Percentiles rank a stretch among this genome's conserved stretches.
phyloP scores from a whole-genome alignment of 2,113 vertebrate species.

The Melanerpes formicivorus region DNA sequence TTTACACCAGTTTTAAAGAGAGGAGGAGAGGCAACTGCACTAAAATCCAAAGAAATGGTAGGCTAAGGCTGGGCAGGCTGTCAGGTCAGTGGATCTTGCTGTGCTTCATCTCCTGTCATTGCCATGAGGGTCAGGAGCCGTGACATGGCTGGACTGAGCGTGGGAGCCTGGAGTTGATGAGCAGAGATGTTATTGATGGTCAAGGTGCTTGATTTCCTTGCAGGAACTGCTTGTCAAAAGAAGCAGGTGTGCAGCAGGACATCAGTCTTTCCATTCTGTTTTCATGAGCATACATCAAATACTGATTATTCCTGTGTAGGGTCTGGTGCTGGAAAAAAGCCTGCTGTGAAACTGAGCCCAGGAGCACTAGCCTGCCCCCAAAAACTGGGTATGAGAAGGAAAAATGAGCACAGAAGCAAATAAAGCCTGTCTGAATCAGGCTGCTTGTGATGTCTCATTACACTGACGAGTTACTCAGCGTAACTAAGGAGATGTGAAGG shows the following conservation, averaged over 20 bases:
- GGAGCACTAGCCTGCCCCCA: neutral
- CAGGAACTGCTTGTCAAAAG: neutral
- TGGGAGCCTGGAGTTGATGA: neutral
- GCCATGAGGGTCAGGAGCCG: neutral
- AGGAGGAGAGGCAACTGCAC: accelerated
- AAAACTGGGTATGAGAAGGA: neutral
- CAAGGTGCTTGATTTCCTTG: neutral
- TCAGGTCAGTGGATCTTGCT: neutral
- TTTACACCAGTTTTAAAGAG: neutral
- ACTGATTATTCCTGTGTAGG: neutral
- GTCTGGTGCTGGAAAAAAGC: neutral
- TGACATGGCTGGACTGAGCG: accelerated
- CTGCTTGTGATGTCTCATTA: neutral
- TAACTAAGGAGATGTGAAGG: neutral
- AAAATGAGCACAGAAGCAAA: neutral
- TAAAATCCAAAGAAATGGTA: neutral
- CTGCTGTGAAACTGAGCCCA: neutral
- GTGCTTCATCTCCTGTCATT: neutral
- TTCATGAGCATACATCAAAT: neutral
- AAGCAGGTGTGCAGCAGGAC: accelerated
- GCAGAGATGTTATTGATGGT: neutral
- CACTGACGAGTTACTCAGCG: neutral
- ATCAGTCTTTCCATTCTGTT: neutral
- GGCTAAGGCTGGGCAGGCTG: neutral
- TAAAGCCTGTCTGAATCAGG: neutral